Evolutionary conservation across 2,888 invertebrate genomes (phyloP).

Genomic region (Hemaris fuciformis): DNA sequence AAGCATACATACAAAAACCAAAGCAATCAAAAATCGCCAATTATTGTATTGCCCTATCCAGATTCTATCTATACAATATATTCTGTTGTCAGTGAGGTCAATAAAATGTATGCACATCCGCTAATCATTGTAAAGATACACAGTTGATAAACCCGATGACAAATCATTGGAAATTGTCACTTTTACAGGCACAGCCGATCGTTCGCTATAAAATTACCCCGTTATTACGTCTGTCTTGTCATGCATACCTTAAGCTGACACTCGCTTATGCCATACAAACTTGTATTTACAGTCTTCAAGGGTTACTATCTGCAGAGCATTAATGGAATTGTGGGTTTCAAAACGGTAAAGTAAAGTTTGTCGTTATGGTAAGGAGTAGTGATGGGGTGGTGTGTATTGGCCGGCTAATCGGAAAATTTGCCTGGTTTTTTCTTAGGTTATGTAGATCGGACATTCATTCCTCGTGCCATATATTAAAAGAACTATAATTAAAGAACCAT

Average conservation of each 20-base stretch:
- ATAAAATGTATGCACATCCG: not conserved
- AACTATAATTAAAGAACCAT: no score
- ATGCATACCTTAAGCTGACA: constrained; percentile 30
- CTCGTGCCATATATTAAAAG: no score
- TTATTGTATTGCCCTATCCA: no score
- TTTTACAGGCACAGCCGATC: constrained; percentile 16
- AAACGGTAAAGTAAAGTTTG: not conserved
- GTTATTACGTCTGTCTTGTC: constrained; percentile 40
- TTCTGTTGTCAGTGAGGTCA: not conserved
- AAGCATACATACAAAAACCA: no score
- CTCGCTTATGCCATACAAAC: not conserved
- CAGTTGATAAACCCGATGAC: constrained; percentile 16
- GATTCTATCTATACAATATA: not conserved
- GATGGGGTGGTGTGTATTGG: not conserved
- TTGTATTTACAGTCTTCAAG: not conserved
- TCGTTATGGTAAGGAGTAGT: not conserved
- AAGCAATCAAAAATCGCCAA: no score
- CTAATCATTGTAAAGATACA: not conserved
- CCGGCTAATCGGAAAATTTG: not conserved
- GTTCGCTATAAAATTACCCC: constrained; percentile 29
- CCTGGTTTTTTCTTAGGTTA: not conserved
- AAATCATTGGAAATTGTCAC: constrained; percentile 21
- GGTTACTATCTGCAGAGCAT: not conserved
- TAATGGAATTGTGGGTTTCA: not conserved
- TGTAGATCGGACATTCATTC: no score